Base-by-base conservation (phyloP, 2,113 vertebrate species). In the Cacatua alba region DNA sequence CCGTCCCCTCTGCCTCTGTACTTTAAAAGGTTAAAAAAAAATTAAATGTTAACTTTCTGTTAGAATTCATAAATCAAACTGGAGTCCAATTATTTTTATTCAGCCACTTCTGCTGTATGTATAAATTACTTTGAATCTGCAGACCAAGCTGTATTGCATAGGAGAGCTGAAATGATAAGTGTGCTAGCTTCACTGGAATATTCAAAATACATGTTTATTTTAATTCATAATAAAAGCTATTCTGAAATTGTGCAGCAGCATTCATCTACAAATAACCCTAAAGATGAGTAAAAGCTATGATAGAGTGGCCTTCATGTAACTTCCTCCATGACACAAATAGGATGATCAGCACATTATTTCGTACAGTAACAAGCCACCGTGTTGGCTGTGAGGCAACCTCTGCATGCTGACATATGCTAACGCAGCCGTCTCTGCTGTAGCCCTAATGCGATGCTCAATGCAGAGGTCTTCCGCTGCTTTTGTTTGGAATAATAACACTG, bases 11-110 rank as follows among this genome's bases (percentile, higher is more conserved):
- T 51, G 21, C 68, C 29, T 55, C 6, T 49, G 13, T 6, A 64
- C 72, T 51, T 78, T 13, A 75, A 67, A 72, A 28, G 9, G 39
- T 60, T 64, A 31, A 53, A 28, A 25, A 39, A 39, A 81, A 68
- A 13, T 10, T 10, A 59, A 71, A 53, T 12, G 41, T 51, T 85
- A 65, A n/a, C 68, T 79, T 82, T 29, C 17, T 46, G 57, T 44
- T 93, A 67, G 68, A 93, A 88, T 84, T 90, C 39, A 93, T 96
- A 84, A 79, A 20, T 94, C 77, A 82, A 79, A 76, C 35, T 37
- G 33, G 33, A 95, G 62, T 52, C 29, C 64, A 20, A n/a, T 68
- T 37, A 64, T 80, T 88, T 59, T 43, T 69, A 29, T 86, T 83
- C 29, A 79, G 69, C 65, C 65, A 29, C 21, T 79, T 82, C 48